phyloP scores from a whole-genome alignment of 2,113 vertebrate genomes.

The Notothenia rossii region DNA sequence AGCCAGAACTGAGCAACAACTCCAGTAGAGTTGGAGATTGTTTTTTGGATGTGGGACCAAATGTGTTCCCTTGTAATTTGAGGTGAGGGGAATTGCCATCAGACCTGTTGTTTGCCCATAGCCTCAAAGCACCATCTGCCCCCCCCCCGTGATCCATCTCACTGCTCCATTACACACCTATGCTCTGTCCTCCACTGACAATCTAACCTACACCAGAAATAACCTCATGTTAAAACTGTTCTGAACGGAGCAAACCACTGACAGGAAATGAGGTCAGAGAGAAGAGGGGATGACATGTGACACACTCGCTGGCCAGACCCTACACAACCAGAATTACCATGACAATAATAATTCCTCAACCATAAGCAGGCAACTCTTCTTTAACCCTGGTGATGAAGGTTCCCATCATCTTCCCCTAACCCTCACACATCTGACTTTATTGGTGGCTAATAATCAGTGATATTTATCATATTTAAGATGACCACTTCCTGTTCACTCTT shows the following conservation, averaged over 20 bases:
- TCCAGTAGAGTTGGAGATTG: not conserved
- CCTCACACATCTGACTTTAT: not conserved
- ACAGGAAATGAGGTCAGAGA: conserved; percentile 6
- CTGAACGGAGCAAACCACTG: not conserved
- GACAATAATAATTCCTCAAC: not conserved
- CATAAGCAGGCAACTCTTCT: not conserved
- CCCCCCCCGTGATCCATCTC: not conserved
- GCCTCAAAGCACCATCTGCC: not conserved
- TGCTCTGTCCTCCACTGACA: not conserved
- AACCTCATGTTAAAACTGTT: not conserved
- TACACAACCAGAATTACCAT: too few species aligned
- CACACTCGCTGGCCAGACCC: too few species aligned
- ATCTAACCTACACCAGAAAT: not conserved
- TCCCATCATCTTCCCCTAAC: not conserved
- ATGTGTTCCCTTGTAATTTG: conserved; percentile 3
- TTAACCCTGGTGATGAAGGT: not conserved
- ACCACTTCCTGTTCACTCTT: too few species aligned
- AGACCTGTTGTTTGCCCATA: not conserved
- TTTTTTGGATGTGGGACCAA: not conserved
- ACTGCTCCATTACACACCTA: not conserved
- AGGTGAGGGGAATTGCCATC: conserved; percentile 13
- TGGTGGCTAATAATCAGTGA: not conserved
- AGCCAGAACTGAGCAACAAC: not conserved
- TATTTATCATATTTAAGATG: not conserved
- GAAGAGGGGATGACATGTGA: not conserved